A percentile compares a stretch with the other conserved stretches of the same genome.
Conservation (phyloP, 30 jellyfish, hydroid and myxozoan species). For the Aurelia aurita region DNA sequence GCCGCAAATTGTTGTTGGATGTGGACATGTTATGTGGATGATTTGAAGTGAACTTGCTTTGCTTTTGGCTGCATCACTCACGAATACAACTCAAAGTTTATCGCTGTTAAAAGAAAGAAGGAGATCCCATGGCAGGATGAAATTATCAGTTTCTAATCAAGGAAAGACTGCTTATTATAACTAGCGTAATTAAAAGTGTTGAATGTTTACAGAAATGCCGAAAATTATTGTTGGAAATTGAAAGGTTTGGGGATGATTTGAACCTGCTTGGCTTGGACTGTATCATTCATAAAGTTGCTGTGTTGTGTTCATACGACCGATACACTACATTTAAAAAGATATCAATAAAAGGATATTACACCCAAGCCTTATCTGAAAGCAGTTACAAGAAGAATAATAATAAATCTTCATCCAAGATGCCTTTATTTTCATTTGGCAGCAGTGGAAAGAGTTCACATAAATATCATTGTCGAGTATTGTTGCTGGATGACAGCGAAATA, state of each 20-base stretch:
- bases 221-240: background rate
- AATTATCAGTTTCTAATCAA: background rate
- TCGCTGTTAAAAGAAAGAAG: constrained; percentile 23
- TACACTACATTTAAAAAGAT: too few species aligned
- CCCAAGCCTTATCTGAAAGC: too few species aligned
- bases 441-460: constrained; percentile 49
- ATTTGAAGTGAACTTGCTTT: too few species aligned
- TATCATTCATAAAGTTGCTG: too few species aligned
- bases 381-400: too few species aligned
- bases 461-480: constrained; percentile 78
- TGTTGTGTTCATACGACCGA: too few species aligned
- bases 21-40: background rate
- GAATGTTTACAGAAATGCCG: background rate
- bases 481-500: constrained; percentile 83
- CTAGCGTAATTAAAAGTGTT: background rate
- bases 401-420: constrained; percentile 44
- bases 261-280: too few species aligned
- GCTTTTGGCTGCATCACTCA: too few species aligned
- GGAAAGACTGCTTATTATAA: background rate
- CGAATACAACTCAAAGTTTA: background rate
- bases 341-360: too few species aligned
- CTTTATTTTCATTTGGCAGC: constrained; percentile 74
- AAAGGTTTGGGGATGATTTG: too few species aligned
- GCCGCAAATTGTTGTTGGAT: background rate
- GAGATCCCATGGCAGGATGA: constrained; percentile 28